Percentiles rank a stretch among this genome's conserved stretches.
These are phyloP conservation scores for Torymus auratus DNA, from an alignment of 2,888 invertebrate species.

Conservation along the genomic window DNA sequence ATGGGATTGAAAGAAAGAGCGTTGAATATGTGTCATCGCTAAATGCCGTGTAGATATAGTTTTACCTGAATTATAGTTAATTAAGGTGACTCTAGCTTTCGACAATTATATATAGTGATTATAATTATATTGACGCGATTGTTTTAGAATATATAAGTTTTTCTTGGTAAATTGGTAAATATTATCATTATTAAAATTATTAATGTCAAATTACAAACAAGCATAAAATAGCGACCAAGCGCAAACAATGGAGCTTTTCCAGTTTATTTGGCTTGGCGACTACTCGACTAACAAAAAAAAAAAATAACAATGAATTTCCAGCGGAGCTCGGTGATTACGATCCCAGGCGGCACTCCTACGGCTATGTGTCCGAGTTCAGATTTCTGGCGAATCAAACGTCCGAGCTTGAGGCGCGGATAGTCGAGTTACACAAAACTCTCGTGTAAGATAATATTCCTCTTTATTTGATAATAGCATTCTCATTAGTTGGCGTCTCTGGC, in stretches of 20 bases:
- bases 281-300: not conserved
- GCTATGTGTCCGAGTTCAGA: conserved; percentile 96
- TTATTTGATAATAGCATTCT: not conserved
- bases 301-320: conserved; percentile 75
- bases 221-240: not conserved
- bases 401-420: conserved; percentile 91
- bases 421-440: conserved; percentile 91
- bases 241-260: not conserved
- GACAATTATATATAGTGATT: too few relatives aligned
- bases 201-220: too few relatives aligned
- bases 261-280: not conserved
- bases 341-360: conserved; percentile 89
- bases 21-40: too few relatives aligned
- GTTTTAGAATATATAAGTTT: too few relatives aligned
- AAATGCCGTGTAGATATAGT: too few relatives aligned
- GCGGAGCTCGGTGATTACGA: conserved; percentile 98
- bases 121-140: too few relatives aligned
- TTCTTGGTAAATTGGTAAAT: too few relatives aligned
- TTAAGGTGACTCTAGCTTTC: too few relatives aligned
- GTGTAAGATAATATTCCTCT: conserved; percentile 80
- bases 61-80: too few relatives aligned
- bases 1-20: too few relatives aligned
- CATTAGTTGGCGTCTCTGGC: not conserved
- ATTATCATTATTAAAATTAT: too few relatives aligned
- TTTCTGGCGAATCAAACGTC: conserved; percentile 94